Evolutionary conservation across 2,797 vertebrate genomes (phyloP).

Genomic region (Argyrosomus regius): DNA sequence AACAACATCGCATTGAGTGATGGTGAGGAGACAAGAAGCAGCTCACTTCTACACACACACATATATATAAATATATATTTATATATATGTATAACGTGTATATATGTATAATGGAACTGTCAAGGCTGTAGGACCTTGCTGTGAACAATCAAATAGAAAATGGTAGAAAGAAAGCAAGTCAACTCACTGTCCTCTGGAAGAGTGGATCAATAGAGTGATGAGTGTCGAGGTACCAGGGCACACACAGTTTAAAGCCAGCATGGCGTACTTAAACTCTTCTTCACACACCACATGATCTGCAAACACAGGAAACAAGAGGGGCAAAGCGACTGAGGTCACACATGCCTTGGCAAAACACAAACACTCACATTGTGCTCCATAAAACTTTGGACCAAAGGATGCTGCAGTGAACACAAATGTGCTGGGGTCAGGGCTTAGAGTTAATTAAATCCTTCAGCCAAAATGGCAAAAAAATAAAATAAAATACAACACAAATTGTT

Average conservation of each 20-base stretch:
- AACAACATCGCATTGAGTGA: conserved; percentile 11
- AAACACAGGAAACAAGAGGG: conserved; percentile 50
- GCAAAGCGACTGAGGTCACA: conserved; percentile 16
- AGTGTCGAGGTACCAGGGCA: conserved; percentile 90
- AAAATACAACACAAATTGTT: not conserved
- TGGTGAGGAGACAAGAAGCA: conserved; percentile 19
- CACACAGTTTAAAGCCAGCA: conserved; percentile 91
- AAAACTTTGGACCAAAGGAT: not conserved
- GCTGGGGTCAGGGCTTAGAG: not conserved
- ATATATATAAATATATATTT: no score
- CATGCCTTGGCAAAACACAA: conserved; percentile 15
- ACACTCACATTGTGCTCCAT: not conserved
- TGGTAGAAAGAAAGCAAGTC: not conserved
- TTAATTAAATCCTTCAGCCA: conserved; percentile 1
- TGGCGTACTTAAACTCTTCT: conserved; percentile 92
- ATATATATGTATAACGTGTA: no score
- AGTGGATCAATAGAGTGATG: conserved; percentile 90
- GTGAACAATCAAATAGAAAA: conserved; percentile 12
- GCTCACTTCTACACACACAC: not conserved
- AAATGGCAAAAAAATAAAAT: no score
- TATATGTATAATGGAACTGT: conserved; percentile 4
- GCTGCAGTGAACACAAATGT: conserved; percentile 23
- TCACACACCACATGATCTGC: conserved; percentile 92
- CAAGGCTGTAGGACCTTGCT: not conserved
- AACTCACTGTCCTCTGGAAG: conserved; percentile 91